Base-by-base conservation (phyloP, 2,888 invertebrate species). In the Agrotis exclamationis region DNA sequence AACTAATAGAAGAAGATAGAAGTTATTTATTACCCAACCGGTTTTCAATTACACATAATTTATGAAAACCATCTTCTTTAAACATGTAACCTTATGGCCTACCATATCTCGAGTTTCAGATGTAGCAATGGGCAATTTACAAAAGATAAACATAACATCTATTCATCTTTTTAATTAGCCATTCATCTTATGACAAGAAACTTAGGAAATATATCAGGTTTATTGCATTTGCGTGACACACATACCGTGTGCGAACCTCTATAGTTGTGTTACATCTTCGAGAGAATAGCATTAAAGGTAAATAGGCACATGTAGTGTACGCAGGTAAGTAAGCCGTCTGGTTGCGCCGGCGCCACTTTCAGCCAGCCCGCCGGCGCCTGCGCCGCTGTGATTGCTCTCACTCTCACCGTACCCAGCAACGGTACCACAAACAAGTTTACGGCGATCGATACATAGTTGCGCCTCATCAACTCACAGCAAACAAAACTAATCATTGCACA, bases 381-480 rank as follows among this genome's bases (percentile, higher is more conserved):
- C 66, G 72, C 75, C 74, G 73, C 82, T 72, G 74, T 82, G 80
- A 84, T 79, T 81, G 77, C 82, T 81, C 84, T 81, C 75, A 85
- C 86, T 78, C 84, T 77, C 75, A 76, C 76, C 69, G 73, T 74
- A 75, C 76, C 83, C 80, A 77, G 82, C 79, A 89, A 89, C 91
- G 89, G 89, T 90, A 89, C 82, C 82, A 84, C 72, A 89, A 91
- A 91, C 92, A 74, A 87, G 92, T 91, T 90, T 88, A 84, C 82
- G 84, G 83, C 78, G 81, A 79, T 69, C 54, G 24, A 76, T 70
- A 76, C 80, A 75, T 69, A 75, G 73, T 74, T 77, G 66, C 54
- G 48, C 74, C 51, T 79, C 67, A 66, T 79, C 72, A 57, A 77
- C 69, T 67, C 18, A 56, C 47, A 59, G 47, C 66, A 63, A 70